A percentile compares a stretch with the other conserved stretches of the same genome.
Conservation (phyloP, 2,888 invertebrate species). For the Volucella inflata region DNA sequence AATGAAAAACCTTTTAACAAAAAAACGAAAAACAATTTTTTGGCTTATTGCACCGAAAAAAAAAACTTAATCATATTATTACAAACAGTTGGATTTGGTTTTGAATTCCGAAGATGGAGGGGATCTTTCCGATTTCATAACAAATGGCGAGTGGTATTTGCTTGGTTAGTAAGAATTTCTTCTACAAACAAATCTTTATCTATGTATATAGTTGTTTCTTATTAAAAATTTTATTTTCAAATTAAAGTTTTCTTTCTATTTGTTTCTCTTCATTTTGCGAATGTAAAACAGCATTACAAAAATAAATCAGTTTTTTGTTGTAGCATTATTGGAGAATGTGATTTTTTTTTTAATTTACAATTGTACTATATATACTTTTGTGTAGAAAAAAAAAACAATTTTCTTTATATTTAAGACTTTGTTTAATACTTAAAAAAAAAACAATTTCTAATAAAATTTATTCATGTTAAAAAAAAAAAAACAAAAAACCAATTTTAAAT, state of each 20-base stretch:
- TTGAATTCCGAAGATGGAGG: slow-evolving; percentile 97
- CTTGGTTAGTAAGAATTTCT: slow-evolving; percentile 89
- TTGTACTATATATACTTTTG: background rate
- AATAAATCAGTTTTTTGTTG: background rate
- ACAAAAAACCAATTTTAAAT: slow-evolving; percentile 74
- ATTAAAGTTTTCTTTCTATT: slow-evolving; percentile 24
- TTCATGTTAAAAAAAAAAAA: slow-evolving; percentile 44
- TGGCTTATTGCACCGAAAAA: slow-evolving; percentile 68
- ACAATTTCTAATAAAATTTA: slow-evolving; percentile 50
- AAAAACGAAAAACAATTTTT: slow-evolving; percentile 21
- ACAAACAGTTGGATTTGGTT: slow-evolving; percentile 94
- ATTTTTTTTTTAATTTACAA: slow-evolving; percentile 14
- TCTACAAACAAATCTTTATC: slow-evolving; percentile 56
- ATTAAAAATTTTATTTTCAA: slow-evolving; percentile 5
- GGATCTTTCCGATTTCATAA: slow-evolving; percentile 98
- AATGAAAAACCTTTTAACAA: slow-evolving; percentile 58
- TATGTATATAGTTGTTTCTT: slow-evolving; percentile 56
- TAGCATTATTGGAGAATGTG: slow-evolving; percentile 3
- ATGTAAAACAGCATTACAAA: slow-evolving; percentile 71
- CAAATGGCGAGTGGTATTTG: slow-evolving; percentile 99
- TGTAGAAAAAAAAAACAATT: background rate
- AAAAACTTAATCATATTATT: slow-evolving; percentile 72
- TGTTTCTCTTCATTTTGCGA: slow-evolving; percentile 33
- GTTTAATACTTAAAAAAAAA: background rate
- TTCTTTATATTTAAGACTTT: slow-evolving; percentile 1